These are phyloP conservation scores for Pseudochaenichthys georgianus DNA, from an alignment of 2,797 vertebrate species.

Conservation along the genomic window DNA sequence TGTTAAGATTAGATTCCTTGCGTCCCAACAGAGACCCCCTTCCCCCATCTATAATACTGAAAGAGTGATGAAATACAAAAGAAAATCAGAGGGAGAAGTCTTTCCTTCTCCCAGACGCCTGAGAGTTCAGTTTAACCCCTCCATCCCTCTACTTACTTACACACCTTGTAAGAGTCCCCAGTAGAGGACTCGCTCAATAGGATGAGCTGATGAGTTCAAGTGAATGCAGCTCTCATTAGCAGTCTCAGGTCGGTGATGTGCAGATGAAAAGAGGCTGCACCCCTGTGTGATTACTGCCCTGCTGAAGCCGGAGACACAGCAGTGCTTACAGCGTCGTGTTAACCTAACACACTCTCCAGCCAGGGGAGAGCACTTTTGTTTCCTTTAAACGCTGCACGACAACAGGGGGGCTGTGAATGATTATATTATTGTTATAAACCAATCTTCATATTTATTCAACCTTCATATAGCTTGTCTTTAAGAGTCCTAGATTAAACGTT, in stretches of 20 bases:
- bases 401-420: slow-evolving; percentile 18
- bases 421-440: slow-evolving; percentile 6
- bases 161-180: slow-evolving; percentile 42
- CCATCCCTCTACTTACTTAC: slow-evolving; percentile 36
- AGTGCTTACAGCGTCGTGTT: slow-evolving; percentile 52
- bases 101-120: slow-evolving; percentile 53
- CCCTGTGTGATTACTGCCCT: slow-evolving; percentile 51
- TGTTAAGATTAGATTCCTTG: slow-evolving; percentile 67
- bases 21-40: slow-evolving; percentile 54
- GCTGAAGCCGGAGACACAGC: slow-evolving; percentile 40
- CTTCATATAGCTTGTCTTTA: neutral
- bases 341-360: slow-evolving; percentile 26
- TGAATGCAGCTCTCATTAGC: slow-evolving; percentile 75
- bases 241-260: slow-evolving; percentile 63
- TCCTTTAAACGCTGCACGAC: slow-evolving; percentile 22
- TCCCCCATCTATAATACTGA: slow-evolving; percentile 21
- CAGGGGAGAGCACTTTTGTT: slow-evolving; percentile 45
- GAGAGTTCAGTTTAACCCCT: slow-evolving; percentile 63
- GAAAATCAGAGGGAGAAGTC: slow-evolving; percentile 61
- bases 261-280: slow-evolving; percentile 66
- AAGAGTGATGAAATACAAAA: slow-evolving; percentile 75
- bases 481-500: neutral
- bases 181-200: slow-evolving; percentile 43
- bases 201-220: slow-evolving; percentile 52
- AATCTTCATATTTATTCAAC: slow-evolving; percentile 19